Evolutionary conservation across 2,797 vertebrate genomes (phyloP).

Genomic region (Gobio occitaniae): DNA sequence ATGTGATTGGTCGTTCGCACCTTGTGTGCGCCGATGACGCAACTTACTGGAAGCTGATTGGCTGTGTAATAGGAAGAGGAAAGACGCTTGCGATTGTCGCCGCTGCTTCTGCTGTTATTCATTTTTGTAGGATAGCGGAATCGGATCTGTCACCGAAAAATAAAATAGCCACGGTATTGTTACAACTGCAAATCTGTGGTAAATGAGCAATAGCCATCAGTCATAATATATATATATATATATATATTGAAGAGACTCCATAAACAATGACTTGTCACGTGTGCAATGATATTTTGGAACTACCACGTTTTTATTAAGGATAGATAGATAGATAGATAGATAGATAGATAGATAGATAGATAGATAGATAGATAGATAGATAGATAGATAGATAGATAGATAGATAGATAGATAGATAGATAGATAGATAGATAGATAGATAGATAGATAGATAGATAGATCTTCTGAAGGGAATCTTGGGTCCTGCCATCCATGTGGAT

Average conservation of each 20-base stretch:
- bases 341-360: too few species aligned
- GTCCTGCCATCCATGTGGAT: too few species aligned
- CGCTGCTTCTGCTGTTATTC: neutral
- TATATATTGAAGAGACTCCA: neutral
- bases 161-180: neutral
- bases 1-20: slow-evolving; percentile 28
- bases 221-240: neutral
- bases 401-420: too few species aligned
- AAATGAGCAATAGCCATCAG: neutral
- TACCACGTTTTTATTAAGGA: too few species aligned
- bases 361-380: too few species aligned
- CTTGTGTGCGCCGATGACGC: neutral
- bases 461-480: too few species aligned
- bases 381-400: too few species aligned
- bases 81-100: neutral
- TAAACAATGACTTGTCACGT: neutral
- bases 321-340: too few species aligned
- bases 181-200: neutral
- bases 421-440: too few species aligned
- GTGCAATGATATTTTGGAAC: too few species aligned
- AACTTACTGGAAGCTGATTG: slow-evolving; percentile 38
- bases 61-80: slow-evolving; percentile 34
- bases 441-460: too few species aligned
- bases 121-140: neutral
- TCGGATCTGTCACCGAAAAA: neutral